Evolutionary conservation across 2,888 invertebrate genomes (phyloP).

Genomic region (Bellardia bayeri): DNA sequence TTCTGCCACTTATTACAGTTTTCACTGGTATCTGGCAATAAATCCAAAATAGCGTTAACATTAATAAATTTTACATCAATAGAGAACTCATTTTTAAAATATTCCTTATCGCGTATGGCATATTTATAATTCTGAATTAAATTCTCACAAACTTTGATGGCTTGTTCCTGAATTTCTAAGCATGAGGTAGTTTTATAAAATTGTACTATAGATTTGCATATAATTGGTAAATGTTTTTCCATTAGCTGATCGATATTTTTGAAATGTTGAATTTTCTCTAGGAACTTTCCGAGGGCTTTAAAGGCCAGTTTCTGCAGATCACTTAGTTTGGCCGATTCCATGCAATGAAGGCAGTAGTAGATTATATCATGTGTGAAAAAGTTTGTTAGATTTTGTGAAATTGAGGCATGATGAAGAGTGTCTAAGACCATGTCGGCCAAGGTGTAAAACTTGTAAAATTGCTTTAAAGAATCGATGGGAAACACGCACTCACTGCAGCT

Average conservation of each 20-base stretch:
- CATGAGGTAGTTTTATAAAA: conserved; percentile 60
- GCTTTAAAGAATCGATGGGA: conserved; percentile 75
- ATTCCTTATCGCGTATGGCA: conserved; percentile 72
- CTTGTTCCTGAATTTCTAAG: conserved; percentile 70
- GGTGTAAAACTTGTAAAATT: conserved; percentile 78
- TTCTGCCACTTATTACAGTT: conserved; percentile 21
- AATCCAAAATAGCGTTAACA: conserved; percentile 70
- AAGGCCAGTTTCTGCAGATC: conserved; percentile 49
- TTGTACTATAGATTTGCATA: conserved; percentile 76
- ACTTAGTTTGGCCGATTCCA: conserved; percentile 29
- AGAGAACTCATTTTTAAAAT: conserved; percentile 77
- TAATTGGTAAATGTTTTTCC: conserved; percentile 75
- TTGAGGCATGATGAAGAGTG: conserved; percentile 46
- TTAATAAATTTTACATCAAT: conserved; percentile 73
- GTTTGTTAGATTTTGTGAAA: conserved; percentile 68
- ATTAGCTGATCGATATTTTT: conserved; percentile 62
- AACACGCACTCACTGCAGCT: conserved; percentile 77
- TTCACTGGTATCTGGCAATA: conserved; percentile 28
- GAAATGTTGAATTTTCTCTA: conserved; percentile 36
- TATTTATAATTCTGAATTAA: conserved; percentile 73
- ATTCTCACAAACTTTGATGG: conserved; percentile 71
- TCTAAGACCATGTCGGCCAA: conserved; percentile 78
- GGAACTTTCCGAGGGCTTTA: conserved; percentile 50
- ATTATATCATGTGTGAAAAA: conserved; percentile 80
- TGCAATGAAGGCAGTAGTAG: conserved; percentile 77